Conservation (phyloP, 1,140 invertebrate species). For the Drosophila kurseongensis region DNA sequence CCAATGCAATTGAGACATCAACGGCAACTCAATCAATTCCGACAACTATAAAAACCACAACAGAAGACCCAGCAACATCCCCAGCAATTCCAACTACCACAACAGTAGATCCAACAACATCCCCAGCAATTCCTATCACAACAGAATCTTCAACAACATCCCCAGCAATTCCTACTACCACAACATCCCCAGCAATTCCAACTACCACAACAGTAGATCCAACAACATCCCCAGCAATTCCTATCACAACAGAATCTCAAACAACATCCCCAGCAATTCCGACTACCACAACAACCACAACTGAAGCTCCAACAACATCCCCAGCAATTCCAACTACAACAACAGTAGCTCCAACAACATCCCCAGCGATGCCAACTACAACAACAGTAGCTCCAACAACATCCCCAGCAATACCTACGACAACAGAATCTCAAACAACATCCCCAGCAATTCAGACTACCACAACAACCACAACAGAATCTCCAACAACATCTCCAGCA, state of each 20-base stretch:
- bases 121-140: background rate
- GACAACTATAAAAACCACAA: background rate
- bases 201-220: background rate
- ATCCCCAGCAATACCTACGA: background rate
- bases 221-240: background rate
- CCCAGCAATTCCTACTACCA: background rate
- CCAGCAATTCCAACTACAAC: conserved; percentile 3
- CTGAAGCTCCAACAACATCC: background rate
- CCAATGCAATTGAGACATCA: background rate
- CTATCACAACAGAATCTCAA: no score
- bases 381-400: background rate
- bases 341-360: background rate
- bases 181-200: background rate
- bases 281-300: no score
- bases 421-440: background rate
- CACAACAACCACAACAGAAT: background rate
- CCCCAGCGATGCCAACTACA: background rate
- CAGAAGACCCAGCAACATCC: background rate
- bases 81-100: conserved; percentile 3
- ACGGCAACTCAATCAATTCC: background rate
- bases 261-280: background rate
- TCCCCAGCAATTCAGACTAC: background rate
- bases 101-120: background rate
- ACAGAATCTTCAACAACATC: background rate
- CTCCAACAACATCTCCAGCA: background rate